Evolutionary conservation across 2,888 invertebrate genomes (phyloP).

Genomic region (Oithona nana): DNA sequence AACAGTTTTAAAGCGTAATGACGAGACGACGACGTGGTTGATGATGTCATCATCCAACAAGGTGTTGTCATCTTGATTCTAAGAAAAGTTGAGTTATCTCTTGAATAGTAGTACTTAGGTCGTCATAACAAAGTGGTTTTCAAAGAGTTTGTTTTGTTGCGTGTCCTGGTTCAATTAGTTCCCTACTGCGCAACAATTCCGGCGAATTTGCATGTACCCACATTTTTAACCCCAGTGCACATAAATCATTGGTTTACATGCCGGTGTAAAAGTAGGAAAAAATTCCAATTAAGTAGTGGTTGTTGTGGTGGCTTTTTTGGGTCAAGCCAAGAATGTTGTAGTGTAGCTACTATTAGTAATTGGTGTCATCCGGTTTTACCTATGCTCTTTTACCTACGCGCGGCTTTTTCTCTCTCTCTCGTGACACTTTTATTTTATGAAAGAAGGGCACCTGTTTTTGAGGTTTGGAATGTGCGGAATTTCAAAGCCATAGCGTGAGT

Average conservation of each 20-base stretch:
- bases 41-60: not conserved
- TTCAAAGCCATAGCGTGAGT: not conserved
- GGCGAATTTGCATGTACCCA: no score
- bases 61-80: not conserved
- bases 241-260: not conserved
- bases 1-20: not conserved
- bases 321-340: not conserved
- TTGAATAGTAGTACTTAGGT: no score
- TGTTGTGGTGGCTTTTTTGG: not conserved
- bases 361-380: not conserved
- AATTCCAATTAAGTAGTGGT: not conserved
- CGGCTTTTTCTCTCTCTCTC: not conserved
- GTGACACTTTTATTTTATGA: no score
- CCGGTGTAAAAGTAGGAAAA: not conserved
- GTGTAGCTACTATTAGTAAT: not conserved
- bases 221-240: no score
- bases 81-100: no score
- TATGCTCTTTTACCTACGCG: not conserved
- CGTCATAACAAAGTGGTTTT: no score
- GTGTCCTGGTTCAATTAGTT: no score
- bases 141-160: no score
- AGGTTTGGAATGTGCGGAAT: not conserved
- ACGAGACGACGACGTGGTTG: not conserved
- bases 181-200: no score
- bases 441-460: not conserved